Evolutionary conservation across 2,797 vertebrate genomes (phyloP).

Genomic region (Cyclura pinguis): DNA sequence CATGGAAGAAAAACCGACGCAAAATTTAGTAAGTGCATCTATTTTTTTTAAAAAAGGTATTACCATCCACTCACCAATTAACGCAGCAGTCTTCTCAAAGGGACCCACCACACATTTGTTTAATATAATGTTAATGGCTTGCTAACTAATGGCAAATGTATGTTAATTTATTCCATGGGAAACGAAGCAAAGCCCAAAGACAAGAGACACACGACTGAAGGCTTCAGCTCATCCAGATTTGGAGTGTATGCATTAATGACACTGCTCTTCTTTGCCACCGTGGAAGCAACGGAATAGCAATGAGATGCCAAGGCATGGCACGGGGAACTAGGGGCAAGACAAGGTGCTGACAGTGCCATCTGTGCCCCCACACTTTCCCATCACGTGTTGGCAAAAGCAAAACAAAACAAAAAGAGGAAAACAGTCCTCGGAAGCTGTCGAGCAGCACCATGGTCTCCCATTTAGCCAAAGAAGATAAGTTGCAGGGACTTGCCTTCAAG

Average conservation of each 20-base stretch:
- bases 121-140: conserved; percentile 69
- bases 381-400: rapidly evolving
- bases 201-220: conserved; percentile 48
- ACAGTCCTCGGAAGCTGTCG: background rate
- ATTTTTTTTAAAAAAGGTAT: background rate
- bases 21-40: conserved; percentile 27
- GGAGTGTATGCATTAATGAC: conserved; percentile 49
- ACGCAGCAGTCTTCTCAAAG: conserved; percentile 60
- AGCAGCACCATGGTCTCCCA: background rate
- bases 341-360: background rate
- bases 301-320: conserved; percentile 24
- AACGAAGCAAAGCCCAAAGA: conserved; percentile 64
- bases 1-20: background rate
- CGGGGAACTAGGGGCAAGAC: background rate
- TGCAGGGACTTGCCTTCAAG: background rate
- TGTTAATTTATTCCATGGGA: conserved; percentile 73
- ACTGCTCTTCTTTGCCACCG: background rate
- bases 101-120: conserved; percentile 59
- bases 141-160: conserved; percentile 66
- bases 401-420: background rate
- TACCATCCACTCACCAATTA: conserved; percentile 42
- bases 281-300: conserved; percentile 45
- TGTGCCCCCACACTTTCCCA: background rate
- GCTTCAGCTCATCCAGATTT: conserved; percentile 36
- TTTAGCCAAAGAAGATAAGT: background rate